phyloP scores from a whole-genome alignment of 2,888 invertebrate genomes.

The Sphaeridia pumilis region DNA sequence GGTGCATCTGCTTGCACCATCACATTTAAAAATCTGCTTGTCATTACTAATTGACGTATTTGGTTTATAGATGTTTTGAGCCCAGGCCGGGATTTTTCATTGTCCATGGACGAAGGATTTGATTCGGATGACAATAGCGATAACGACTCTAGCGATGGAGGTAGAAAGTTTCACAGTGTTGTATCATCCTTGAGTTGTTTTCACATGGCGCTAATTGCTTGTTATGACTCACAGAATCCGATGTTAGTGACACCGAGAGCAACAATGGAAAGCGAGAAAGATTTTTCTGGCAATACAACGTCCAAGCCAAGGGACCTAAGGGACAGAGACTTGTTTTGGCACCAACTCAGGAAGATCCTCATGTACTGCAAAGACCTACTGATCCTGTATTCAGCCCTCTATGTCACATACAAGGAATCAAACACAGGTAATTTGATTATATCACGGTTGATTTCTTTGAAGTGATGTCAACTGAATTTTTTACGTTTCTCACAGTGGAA shows the following conservation, averaged over 20 bases:
- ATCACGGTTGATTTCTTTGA: neutral
- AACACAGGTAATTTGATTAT: constrained; percentile 53
- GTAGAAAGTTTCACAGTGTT: constrained; percentile 10
- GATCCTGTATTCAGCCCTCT: constrained; percentile 94
- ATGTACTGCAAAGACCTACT: constrained; percentile 73
- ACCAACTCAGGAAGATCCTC: constrained; percentile 79
- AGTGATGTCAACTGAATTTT: neutral
- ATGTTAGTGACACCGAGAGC: constrained; percentile 36
- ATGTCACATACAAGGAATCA: constrained; percentile 79
- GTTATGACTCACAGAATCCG: constrained; percentile 31
- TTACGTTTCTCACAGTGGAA: constrained; percentile 50
- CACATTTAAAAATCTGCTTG: too few relatives aligned
- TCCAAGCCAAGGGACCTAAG: constrained; percentile 95
- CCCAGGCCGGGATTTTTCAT: constrained; percentile 47
- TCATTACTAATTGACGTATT: neutral
- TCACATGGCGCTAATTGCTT: too few relatives aligned
- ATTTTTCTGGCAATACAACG: constrained; percentile 98
- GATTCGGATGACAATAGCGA: constrained; percentile 38
- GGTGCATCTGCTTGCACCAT: too few relatives aligned
- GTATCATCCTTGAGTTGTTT: neutral
- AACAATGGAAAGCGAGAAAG: constrained; percentile 46
- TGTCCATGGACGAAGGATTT: constrained; percentile 51
- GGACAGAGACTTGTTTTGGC: constrained; percentile 77
- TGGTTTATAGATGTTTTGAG: constrained; percentile 57
- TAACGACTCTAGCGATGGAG: constrained; percentile 35